These are phyloP conservation scores for Meteorus sp. DNA, from an alignment of 1,140 invertebrate genomes.

Conservation along the genomic window DNA sequence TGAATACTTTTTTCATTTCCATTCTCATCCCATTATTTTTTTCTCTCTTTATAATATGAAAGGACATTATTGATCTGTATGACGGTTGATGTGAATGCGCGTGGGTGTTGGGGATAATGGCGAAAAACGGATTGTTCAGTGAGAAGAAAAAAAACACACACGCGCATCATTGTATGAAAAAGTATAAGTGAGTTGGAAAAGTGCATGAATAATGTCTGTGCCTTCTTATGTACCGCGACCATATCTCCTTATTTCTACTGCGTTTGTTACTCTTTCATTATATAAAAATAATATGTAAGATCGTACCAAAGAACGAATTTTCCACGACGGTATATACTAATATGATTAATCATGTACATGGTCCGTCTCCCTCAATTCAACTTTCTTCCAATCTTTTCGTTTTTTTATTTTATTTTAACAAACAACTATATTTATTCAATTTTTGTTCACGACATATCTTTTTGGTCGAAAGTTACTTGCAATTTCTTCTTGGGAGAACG, in stretches of 20 bases:
- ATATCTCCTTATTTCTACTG: conserved; percentile 23
- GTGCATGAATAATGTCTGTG: conserved; percentile 34
- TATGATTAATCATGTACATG: conserved; percentile 6
- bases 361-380: background rate
- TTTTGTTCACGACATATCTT: no score
- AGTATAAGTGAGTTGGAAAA: conserved; percentile 35
- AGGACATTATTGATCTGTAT: no score
- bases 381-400: background rate
- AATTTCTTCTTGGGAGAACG: no score
- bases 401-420: background rate
- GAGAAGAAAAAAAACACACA: conserved; percentile 8
- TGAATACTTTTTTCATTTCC: no score
- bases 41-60: no score
- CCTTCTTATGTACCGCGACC: conserved; percentile 37
- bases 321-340: conserved; percentile 30
- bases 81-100: no score
- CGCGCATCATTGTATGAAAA: conserved; percentile 1
- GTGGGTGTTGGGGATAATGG: no score
- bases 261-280: conserved; percentile 25
- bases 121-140: conserved; percentile 4
- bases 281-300: conserved; percentile 61
- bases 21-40: no score
- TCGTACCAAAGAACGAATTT: conserved; percentile 53
- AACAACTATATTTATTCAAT: no score
- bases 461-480: no score